Percentiles rank a stretch among this genome's conserved stretches.
phyloP scores from a whole-genome alignment of 2,113 vertebrate genomes.

The Caloenas nicobarica region DNA sequence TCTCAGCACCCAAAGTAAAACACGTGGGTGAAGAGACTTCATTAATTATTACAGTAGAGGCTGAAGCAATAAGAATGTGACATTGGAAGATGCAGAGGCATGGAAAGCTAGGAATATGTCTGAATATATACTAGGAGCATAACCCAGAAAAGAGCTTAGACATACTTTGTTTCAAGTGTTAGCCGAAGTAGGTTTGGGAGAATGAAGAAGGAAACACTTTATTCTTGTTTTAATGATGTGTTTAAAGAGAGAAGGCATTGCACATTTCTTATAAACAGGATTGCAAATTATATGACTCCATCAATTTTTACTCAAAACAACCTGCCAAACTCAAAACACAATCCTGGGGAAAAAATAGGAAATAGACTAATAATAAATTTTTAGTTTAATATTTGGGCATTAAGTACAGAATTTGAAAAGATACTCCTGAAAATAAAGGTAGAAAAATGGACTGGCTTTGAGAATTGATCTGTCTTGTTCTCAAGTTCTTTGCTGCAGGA shows the following conservation, averaged over 20 bases:
- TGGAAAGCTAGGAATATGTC: background rate
- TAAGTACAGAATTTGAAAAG: background rate
- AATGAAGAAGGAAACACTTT: background rate
- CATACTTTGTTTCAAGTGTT: background rate
- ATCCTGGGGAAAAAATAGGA: background rate
- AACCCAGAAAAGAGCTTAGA: background rate
- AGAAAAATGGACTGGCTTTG: background rate
- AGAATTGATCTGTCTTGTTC: background rate
- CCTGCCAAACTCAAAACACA: background rate
- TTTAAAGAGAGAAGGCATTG: background rate
- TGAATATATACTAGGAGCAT: background rate
- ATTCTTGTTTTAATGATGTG: background rate
- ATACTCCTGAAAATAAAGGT: background rate
- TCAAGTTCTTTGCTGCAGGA: background rate
- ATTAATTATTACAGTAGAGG: background rate
- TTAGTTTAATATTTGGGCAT: background rate
- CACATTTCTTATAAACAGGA: background rate
- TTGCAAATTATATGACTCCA: background rate
- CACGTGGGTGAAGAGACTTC: accelerated
- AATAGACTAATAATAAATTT: background rate
- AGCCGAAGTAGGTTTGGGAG: background rate
- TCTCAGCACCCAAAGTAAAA: background rate
- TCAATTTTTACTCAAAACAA: background rate
- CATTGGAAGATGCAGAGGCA: background rate
- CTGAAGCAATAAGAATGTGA: background rate